Base-by-base conservation (phyloP, 1,140 invertebrate genomes). In the Cherax quadricarinatus region DNA sequence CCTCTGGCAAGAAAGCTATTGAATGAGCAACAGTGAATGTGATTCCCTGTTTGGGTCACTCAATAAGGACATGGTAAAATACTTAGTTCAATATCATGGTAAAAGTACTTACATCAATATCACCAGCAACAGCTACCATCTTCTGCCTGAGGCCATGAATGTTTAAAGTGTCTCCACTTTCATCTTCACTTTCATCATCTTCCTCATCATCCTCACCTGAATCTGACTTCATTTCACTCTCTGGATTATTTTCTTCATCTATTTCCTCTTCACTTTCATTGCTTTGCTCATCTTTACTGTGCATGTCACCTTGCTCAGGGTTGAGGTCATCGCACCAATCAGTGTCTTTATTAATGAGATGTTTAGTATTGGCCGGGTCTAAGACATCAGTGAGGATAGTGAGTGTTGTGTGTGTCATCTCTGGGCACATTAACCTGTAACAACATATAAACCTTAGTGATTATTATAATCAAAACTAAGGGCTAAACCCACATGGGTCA, bases 351-450 rank as follows among this genome's bases (percentile, higher is more conserved):
- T n/a, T 60, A 18, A 88, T 48, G 16, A 88, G 57, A 1, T 79
- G 24, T 10, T 62, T 21, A 7, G 78, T 53, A 30, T 88, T 81
- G 3, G 75, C 51, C 3, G 86, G 75, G n/a, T 88, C 86, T 14
- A 88, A 53, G 75, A 88, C 86, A n/a, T 88, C 86, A 21, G 57
- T 62, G 75, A 88, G 49, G 78, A 88, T 75, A 48, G 51, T 80
- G 21, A 88, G 86, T 5, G 86, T 78, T 10, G 51, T 62, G 51
- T 75, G 51, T 9, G 86, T 88, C 57, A 88, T 60, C 21, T 53
- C 24, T n/a, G 86, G 86, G 12, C n/a, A 60, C 24, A 88, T 53
- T 21, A 88, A 62, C 86, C 86, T 88, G 78, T 4, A 6, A 57
- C 9, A 57, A 14, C 1, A 57, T 57, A 57, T 57, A 57, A 41